Evolutionary conservation across 2,113 vertebrate genomes (phyloP).

Genomic region (Pterocles orientalis): DNA sequence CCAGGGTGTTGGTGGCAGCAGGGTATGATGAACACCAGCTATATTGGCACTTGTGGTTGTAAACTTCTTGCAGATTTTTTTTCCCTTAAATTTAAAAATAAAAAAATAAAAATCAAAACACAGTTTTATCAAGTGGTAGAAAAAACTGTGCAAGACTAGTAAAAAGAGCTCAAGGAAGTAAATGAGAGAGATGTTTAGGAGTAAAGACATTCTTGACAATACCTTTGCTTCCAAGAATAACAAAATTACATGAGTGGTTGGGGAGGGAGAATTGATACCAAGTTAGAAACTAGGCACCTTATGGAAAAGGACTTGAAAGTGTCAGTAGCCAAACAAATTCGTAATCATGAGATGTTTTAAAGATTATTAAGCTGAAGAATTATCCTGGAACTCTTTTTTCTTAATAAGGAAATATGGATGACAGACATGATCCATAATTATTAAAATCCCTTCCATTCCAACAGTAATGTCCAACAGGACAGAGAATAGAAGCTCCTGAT

Average conservation of each 20-base stretch:
- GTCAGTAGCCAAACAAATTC: neutral
- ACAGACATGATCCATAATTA: neutral
- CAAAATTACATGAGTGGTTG: neutral
- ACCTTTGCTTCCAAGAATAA: neutral
- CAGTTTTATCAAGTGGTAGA: neutral
- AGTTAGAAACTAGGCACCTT: neutral
- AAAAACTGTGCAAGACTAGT: neutral
- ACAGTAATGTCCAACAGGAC: neutral
- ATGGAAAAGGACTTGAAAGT: neutral
- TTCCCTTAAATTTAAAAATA: neutral
- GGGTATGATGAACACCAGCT: neutral
- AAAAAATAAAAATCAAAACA: neutral
- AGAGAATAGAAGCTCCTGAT: neutral
- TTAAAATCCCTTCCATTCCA: neutral
- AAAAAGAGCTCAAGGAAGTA: neutral
- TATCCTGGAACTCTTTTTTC: neutral
- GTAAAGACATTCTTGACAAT: neutral
- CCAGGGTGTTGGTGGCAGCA: fast-evolving
- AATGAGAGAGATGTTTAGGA: neutral
- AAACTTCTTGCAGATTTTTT: neutral
- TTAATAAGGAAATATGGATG: neutral
- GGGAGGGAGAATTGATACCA: neutral
- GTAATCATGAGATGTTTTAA: neutral
- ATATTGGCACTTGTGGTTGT: neutral
- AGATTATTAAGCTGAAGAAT: neutral